Evolutionary conservation across 1,140 invertebrate genomes (phyloP).

Genomic region (Argopecten irradians): DNA sequence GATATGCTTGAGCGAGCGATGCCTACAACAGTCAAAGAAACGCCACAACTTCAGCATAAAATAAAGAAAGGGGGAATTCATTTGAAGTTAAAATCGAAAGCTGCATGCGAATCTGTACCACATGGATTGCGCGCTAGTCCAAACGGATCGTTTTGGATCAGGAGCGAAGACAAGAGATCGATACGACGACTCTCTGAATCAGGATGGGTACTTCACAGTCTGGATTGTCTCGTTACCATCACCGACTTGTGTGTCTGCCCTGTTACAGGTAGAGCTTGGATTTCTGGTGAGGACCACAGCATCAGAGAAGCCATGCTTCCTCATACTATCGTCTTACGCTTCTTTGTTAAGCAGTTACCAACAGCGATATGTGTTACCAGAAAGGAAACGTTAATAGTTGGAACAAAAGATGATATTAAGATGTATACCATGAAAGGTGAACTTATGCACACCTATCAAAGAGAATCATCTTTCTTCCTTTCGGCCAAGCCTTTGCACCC

Average conservation of each 20-base stretch:
- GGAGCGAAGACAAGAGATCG: neutral
- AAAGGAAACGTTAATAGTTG: neutral
- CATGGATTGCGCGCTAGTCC: neutral
- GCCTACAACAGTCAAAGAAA: neutral
- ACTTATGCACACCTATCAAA: neutral
- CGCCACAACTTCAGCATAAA: neutral
- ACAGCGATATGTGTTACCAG: neutral
- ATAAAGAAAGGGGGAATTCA: neutral
- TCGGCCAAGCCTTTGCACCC: neutral
- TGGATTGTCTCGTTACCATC: neutral
- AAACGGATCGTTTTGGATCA: neutral
- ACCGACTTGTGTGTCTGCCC: neutral
- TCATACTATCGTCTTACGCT: neutral
- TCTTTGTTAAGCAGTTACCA: neutral
- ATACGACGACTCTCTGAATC: neutral
- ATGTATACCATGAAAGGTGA: neutral
- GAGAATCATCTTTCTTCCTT: neutral
- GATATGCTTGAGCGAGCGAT: neutral
- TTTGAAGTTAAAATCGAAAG: neutral
- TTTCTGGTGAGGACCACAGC: neutral
- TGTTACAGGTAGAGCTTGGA: neutral
- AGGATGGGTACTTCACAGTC: neutral
- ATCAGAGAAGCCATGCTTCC: neutral
- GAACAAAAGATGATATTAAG: neutral
- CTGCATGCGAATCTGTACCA: neutral